Conservation (phyloP, 2,113 vertebrate species). For the Candoia aspera region DNA sequence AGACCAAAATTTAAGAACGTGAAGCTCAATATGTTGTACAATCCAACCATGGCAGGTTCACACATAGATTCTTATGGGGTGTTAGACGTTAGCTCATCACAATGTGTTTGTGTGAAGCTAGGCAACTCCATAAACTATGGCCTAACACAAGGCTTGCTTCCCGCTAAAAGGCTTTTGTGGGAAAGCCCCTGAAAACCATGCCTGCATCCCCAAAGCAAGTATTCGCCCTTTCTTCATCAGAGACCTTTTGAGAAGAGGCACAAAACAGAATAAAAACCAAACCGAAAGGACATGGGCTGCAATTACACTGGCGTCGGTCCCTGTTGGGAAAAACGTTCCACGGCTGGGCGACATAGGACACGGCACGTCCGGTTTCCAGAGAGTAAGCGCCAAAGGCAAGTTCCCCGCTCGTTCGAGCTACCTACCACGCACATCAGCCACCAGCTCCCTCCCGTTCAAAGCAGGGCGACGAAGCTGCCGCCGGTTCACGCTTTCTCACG, state of each 20-base stretch:
- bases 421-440: background rate
- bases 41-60: background rate
- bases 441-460: fast-evolving
- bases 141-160: background rate
- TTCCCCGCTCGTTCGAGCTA: fast-evolving
- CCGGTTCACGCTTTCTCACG: background rate
- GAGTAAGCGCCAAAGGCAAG: background rate
- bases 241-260: background rate
- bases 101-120: background rate
- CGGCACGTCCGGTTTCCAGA: background rate
- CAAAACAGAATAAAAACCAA: background rate
- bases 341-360: background rate
- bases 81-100: background rate
- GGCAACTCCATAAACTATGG: background rate
- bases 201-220: background rate
- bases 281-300: background rate
- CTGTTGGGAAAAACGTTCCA: background rate
- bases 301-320: background rate
- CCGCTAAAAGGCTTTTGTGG: background rate
- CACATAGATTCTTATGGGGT: background rate
- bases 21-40: background rate
- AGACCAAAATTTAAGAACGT: background rate
- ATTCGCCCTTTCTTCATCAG: background rate
- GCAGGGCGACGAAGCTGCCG: too few species aligned
- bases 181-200: background rate